Evolutionary conservation across 2,888 invertebrate genomes (phyloP), one percentile per base, ranked within the genome.

Genomic region (Acronicta aceris): DNA sequence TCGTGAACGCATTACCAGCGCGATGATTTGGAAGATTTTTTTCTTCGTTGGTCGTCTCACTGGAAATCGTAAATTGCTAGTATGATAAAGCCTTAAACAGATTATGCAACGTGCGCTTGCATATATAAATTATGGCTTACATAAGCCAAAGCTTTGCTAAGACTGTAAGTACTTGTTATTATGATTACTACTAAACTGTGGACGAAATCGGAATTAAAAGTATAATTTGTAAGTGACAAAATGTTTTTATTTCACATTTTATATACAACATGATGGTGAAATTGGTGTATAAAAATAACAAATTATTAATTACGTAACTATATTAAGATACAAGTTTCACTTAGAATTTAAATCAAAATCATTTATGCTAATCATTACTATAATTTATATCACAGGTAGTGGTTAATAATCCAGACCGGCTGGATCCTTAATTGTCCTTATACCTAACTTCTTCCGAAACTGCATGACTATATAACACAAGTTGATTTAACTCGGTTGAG

Each of bases 341-440:
- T 59, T 76, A 69, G 33, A 66, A 69, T 64, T 76, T 33, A 45
- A 70, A 65, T 55, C 52, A 74, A 65, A 73, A 74, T 70, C 54
- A 70, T 59, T 45, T 72, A 71, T 62, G 72, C 75, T 59, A 58
- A 71, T 59, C 51, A 49, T 71, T 54, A 65, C 62, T 76, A 78
- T 76, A 76, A 77, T 76, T 81, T 81, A 85, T 88, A 89, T 89
- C 87, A 88, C 88, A 89, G 87, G 74, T 81, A 65, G 36, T 54
- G n/a, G n/a, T n/a, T 13, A 54, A 57, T 40, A 55, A 48, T 62
- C 67, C 78, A 74, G 65, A 8, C 75, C 52, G 3, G 71, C 71
- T 71, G 71, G 66, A 67, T 53, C 45, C 12, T n/a, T 10, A 33
- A 38, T 55, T 52, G 41, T 56, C 36, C 10, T 38, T 52, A 15